Evolutionary conservation across 2,797 vertebrate genomes (phyloP), one percentile per base, ranked within the genome.

Genomic region (Natrix natrix): DNA sequence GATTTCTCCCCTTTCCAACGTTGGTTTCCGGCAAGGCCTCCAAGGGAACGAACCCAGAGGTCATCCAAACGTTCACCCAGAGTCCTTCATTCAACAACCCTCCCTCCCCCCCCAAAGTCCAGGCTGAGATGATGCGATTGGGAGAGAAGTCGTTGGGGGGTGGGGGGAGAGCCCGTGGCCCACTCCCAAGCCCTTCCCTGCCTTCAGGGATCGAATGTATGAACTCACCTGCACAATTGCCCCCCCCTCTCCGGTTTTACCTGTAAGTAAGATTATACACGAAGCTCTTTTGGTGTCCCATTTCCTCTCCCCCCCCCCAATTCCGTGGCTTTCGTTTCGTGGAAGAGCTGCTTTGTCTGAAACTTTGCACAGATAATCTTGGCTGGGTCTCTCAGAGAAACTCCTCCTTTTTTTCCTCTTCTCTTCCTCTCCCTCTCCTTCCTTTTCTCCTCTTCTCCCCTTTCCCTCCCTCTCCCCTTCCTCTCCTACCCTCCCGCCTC

Each of bases 321-420:
- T 91, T 83, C 60, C 52, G 54, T 94, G 95, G 93, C 96, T 96
- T 96, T 91, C 92, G 89, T 95, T 96, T 94, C 57, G 60, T 56
- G 37, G 91, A 54, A 93, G 95, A 91, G 95, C 95, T 94, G 95
- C 95, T 94, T 24, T 92, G 28, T 93, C 93, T 26, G 61, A 88
- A 95, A 94, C 94, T 94, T 96, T 96, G 59, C 96, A 95, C 96
- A 88, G 91, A 37, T 93, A 93, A 57, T 89, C 94, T 95, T 26
- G 0, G 93, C 94, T 93, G 95, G 96, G 90, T 95, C 94, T 96
- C 22, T 96, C 89, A 93, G 93, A 86, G 22, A 92, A 86, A 90
- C 91, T 94, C 48, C 88, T 32, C 8, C 8, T 8, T 8, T 60
- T 89, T 32, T 92, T 87, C n/a, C 95, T 96, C 94, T 69, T 93